Evolutionary conservation across 2,888 invertebrate genomes (phyloP), one percentile per base, ranked within the genome.

Genomic region (Polymixis lichenea): DNA sequence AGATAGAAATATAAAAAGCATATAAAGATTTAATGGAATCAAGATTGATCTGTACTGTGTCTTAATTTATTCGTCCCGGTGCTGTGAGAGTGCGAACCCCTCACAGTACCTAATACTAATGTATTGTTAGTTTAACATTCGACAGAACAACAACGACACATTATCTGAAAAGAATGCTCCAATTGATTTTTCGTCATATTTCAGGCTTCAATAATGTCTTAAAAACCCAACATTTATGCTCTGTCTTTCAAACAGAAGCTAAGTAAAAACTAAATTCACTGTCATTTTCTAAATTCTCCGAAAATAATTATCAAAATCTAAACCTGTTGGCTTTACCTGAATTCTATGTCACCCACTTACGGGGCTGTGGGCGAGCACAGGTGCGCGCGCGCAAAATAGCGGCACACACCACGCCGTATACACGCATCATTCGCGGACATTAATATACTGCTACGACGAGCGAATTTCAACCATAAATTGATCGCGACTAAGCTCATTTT

Each of bases 311-410:
- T 75, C 56, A 80, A 85, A 88, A 90, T 85, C 86, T 86, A 88
- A 89, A 88, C 88, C 78, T 86, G 89, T 69, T 86, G 70, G 77
- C 82, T 86, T 86, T 88, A 81, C 87, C 89, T 80, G 87, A 90
- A 90, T 91, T 90, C 89, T 91, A 89, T 93, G 93, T 94, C 93
- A 93, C 93, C 93, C 90, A 93, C 93, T 91, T 91, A 87, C 83
- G 85, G 85, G 85, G 85, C 83, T 69, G 89, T 90, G 89, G 88
- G 89, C 86, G 91, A 82, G 68, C 56, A 80, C 85, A 93, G 91
- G 93, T 92, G 93, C 90, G 91, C 90, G 64, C 82, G 93, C 93
- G 95, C 96, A 95, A 95, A 95, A 88, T 92, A 90, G 91, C 93
- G 91, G 94, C 93, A 91, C 86, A 86, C 92, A 92, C 92, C 91